Base-by-base conservation (phyloP, 2,113 vertebrate species). In the Holacanthus passer region DNA sequence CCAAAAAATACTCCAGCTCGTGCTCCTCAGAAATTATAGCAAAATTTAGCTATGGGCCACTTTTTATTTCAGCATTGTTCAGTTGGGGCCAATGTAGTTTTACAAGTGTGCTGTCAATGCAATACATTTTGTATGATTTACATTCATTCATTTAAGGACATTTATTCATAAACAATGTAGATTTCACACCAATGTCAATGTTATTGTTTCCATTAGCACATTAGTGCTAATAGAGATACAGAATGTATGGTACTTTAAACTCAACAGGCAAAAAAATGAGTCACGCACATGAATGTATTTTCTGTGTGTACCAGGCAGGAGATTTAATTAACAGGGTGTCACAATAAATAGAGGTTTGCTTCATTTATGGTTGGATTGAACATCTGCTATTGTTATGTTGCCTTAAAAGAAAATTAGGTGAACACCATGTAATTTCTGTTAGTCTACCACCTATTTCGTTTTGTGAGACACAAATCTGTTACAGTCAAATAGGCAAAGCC, bases 331-430 rank as follows among this genome's bases (percentile, higher is more conserved):
- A 32, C 39, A 47, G n/a, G 48, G 50, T 52, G 22, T n/a, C 13
- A 39, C 22, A 59, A 59, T 45, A 22, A 56, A 45, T 19, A 35
- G 35, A 29, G 59, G 55, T 20, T 73, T 59, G 68, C n/a, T 55
- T 43, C n/a, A 43, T 45, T 73, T 31, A 31, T 31, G 16, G 17
- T 24, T 64, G 59, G 9, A 27, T 62, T 60, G 3, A 47, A 73
- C 20, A n/a, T n/a, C n/a, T 52, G 45, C 58, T 62, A 31, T 19
- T 73, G 41, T 60, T n/a, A 63, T 37, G 72, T 24, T 48, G 29
- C 41, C 13, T 47, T 29, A 7, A 3, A 45, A 20, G 22, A 48
- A 50, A 50, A 52, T 11, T 11, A 52, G 0, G 22, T 24, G 3
- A 52, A 53, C 12, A 55, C 13, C 12, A 2, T 1, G 5, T 17